Evolutionary conservation across 2,888 invertebrate genomes (phyloP).

Genomic region (Ophioninae sp.): DNA sequence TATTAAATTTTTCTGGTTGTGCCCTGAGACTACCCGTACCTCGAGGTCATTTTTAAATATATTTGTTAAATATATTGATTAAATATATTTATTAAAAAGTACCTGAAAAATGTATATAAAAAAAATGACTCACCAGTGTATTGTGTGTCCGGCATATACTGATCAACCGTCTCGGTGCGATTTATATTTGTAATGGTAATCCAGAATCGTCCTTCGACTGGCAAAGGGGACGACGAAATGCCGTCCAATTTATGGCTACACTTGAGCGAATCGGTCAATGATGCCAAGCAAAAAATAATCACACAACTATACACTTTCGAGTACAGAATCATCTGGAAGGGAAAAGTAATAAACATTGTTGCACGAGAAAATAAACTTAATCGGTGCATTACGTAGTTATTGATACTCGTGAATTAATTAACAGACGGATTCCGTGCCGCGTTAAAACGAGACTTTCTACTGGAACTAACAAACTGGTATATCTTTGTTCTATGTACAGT

Average conservation of each 20-base stretch:
- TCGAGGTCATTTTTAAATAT: too few relatives aligned
- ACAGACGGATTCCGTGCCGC: background rate
- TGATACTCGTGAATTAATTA: background rate
- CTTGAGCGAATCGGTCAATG: conserved; percentile 60
- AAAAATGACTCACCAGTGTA: conserved; percentile 74
- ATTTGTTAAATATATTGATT: too few relatives aligned
- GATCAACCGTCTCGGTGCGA: conserved; percentile 73
- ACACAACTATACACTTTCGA: conserved; percentile 35
- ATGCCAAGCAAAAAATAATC: conserved; percentile 42
- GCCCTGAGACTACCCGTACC: too few relatives aligned
- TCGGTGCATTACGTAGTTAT: background rate
- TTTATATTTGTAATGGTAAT: conserved; percentile 71
- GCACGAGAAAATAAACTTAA: background rate
- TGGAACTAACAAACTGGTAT: too few relatives aligned
- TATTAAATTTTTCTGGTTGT: too few relatives aligned
- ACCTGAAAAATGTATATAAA: background rate
- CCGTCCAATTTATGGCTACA: conserved; percentile 73
- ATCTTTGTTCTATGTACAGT: too few relatives aligned
- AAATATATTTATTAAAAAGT: too few relatives aligned
- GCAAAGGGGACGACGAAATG: conserved; percentile 68
- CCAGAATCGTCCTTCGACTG: conserved; percentile 72
- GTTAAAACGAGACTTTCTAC: too few relatives aligned
- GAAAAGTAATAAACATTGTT: background rate
- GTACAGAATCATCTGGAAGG: conserved; percentile 60
- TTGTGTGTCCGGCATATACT: conserved; percentile 77